These are phyloP conservation scores for Pseudachorutes palmiensis DNA, from an alignment of 1,140 invertebrate genomes.

Conservation along the genomic window DNA sequence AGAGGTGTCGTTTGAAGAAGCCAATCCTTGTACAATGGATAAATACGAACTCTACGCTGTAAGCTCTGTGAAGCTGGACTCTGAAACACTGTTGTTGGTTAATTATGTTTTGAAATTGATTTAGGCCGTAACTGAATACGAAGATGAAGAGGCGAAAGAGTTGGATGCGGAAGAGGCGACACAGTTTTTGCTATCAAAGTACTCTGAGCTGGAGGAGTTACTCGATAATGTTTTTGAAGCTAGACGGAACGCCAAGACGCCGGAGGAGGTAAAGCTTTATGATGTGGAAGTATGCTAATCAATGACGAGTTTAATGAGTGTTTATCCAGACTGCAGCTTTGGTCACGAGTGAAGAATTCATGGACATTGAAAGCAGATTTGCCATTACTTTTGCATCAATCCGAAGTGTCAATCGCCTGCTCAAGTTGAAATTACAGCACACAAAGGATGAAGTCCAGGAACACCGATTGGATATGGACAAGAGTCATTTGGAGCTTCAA, in stretches of 20 bases:
- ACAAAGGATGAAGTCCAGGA: slow-evolving; percentile 66
- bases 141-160: slow-evolving; percentile 15
- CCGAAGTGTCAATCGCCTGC: slow-evolving; percentile 82
- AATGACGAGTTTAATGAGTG: neutral
- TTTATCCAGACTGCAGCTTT: slow-evolving; percentile 13
- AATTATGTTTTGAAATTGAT: slow-evolving; percentile 31
- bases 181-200: slow-evolving; percentile 3
- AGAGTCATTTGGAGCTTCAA: slow-evolving; percentile 79
- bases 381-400: slow-evolving; percentile 64
- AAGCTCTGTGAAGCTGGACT: neutral
- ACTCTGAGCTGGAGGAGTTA: slow-evolving; percentile 15
- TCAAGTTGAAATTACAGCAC: slow-evolving; percentile 74
- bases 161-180: slow-evolving; percentile 10
- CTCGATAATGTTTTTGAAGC: slow-evolving; percentile 22
- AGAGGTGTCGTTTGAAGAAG: neutral
- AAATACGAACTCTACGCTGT: neutral
- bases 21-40: neutral
- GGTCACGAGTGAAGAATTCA: neutral
- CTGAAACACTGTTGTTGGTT: neutral
- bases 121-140: slow-evolving; percentile 51
- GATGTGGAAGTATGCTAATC: neutral
- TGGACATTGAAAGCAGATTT: slow-evolving; percentile 53
- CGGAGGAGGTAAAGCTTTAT: slow-evolving; percentile 12
- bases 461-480: slow-evolving; percentile 79
- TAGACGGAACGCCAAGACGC: slow-evolving; percentile 11